These are phyloP conservation scores for Papilio demoleus DNA, from an alignment of 2,888 invertebrate genomes.

Conservation along the genomic window DNA sequence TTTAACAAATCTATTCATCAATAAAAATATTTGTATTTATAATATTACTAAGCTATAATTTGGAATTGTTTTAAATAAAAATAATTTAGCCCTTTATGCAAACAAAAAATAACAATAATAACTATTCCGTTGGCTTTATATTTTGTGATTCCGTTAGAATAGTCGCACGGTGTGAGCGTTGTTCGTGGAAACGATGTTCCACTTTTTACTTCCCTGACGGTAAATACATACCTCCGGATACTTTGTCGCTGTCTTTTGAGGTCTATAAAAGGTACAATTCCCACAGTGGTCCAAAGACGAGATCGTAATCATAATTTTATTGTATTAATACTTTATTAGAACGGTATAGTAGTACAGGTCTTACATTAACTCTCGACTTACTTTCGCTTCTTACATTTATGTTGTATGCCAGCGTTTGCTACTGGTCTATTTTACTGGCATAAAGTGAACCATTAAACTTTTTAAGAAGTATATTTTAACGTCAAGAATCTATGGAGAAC, in stretches of 20 bases:
- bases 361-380: no score
- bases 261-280: conserved; percentile 8
- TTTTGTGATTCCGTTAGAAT: neutral
- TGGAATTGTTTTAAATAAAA: no score
- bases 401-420: no score
- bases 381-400: no score
- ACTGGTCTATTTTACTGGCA: no score
- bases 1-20: no score
- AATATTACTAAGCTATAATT: no score
- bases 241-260: conserved; percentile 23
- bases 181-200: conserved; percentile 23
- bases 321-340: neutral
- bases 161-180: neutral
- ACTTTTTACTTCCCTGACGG: conserved; percentile 22
- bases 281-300: neutral
- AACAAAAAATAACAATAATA: neutral
- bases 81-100: neutral
- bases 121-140: neutral
- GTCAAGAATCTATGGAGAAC: no score
- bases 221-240: conserved; percentile 7
- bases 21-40: no score
- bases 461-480: no score
- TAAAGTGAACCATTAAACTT: no score
- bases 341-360: no score
- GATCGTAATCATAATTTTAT: neutral